phyloP scores from a whole-genome alignment of 2,113 vertebrate species.

The Mus pahari region DNA sequence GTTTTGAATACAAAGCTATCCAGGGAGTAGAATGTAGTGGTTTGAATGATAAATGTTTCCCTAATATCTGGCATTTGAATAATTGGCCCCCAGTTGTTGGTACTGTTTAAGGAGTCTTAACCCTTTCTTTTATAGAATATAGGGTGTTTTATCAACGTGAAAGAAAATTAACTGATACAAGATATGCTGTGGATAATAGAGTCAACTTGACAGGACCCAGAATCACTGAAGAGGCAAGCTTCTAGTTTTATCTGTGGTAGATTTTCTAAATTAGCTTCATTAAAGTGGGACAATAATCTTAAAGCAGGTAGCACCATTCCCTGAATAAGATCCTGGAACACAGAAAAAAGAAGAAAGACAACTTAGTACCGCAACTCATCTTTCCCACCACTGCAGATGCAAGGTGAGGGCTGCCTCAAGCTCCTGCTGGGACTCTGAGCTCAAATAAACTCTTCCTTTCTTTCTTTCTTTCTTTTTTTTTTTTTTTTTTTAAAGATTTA shows the following conservation, averaged over 20 bases:
- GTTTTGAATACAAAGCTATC: neutral
- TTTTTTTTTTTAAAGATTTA: no score
- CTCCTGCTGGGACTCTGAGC: neutral
- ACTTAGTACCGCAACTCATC: neutral
- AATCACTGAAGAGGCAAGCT: neutral
- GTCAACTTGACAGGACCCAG: neutral
- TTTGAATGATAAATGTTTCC: neutral
- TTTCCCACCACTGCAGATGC: neutral
- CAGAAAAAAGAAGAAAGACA: neutral
- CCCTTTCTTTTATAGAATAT: neutral
- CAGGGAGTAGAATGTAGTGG: neutral
- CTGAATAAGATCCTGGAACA: neutral
- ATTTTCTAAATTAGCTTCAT: neutral
- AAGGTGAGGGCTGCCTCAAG: neutral
- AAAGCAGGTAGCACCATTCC: neutral
- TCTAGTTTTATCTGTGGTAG: neutral
- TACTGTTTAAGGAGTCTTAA: neutral
- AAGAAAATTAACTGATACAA: neutral
- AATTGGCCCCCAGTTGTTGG: neutral
- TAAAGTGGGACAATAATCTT: neutral
- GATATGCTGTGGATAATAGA: neutral
- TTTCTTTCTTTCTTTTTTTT: no score
- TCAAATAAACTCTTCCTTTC: neutral
- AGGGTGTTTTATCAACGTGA: neutral
- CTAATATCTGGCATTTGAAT: neutral